Evolutionary conservation across 2,113 vertebrate species (phyloP).

Genomic region (Daubentonia madagascariensis): DNA sequence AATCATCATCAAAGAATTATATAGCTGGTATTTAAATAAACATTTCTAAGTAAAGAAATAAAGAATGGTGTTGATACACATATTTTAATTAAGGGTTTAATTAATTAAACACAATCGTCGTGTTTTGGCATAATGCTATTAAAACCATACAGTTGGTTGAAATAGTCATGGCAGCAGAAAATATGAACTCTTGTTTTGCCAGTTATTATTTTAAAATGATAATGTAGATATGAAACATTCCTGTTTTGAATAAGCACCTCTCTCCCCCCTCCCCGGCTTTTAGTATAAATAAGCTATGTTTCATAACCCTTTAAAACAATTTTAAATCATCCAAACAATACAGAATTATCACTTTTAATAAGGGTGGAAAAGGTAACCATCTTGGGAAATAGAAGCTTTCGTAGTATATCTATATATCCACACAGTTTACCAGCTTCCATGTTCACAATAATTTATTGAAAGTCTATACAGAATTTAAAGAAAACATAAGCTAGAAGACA

Average conservation of each 20-base stretch:
- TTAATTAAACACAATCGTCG: neutral
- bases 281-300: neutral
- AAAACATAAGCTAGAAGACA: neutral
- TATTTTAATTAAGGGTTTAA: neutral
- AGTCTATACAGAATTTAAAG: neutral
- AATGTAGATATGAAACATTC: neutral
- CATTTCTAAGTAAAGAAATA: neutral
- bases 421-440: neutral
- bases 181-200: neutral
- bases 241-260: neutral
- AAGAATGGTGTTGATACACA: neutral
- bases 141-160: neutral
- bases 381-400: neutral
- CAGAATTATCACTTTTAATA: neutral
- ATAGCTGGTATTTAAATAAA: neutral
- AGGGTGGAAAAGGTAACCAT: neutral
- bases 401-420: neutral
- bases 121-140: neutral
- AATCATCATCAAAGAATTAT: neutral
- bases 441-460: neutral
- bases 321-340: neutral
- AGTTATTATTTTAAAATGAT: neutral
- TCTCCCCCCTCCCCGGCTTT: neutral
- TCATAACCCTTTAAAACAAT: neutral
- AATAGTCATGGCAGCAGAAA: neutral